Percentiles rank a stretch among this genome's conserved stretches.
Conservation (phyloP, 2,797 vertebrate species). For the Sebastes iracundus region DNA sequence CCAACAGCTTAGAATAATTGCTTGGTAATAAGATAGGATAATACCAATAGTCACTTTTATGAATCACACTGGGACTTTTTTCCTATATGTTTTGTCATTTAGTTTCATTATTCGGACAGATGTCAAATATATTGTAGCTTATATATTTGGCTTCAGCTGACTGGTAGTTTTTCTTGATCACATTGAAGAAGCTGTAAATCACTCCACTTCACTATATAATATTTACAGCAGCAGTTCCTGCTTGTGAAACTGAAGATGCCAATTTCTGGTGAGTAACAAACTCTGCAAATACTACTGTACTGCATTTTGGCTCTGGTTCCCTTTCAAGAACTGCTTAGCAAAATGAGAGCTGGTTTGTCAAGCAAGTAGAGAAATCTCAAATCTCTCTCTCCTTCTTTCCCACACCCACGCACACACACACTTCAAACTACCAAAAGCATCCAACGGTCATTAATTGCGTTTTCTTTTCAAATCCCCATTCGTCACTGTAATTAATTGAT, state of each 20-base stretch:
- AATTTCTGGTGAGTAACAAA: conserved; percentile 57
- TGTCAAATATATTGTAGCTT: conserved; percentile 8
- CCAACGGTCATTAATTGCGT: conserved; percentile 82
- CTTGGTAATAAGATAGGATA: conserved; percentile 44
- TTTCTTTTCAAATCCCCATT: conserved; percentile 84
- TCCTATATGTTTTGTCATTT: conserved; percentile 12
- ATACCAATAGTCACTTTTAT: conserved; percentile 18
- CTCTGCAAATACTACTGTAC: background rate
- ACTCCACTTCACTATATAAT: conserved; percentile 19
- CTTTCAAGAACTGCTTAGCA: conserved; percentile 25
- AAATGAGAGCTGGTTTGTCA: conserved; percentile 28
- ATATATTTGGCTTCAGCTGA: conserved; percentile 43
- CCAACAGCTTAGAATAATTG: conserved; percentile 45
- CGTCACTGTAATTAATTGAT: conserved; percentile 83
- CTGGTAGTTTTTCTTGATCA: conserved; percentile 70
- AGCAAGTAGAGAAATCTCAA: conserved; percentile 44
- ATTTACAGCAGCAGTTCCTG: conserved; percentile 36
- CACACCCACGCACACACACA: background rate
- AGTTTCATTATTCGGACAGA: conserved; percentile 23
- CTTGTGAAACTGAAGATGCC: conserved; percentile 49
- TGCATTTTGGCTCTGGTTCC: conserved; percentile 14
- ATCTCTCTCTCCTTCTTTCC: background rate
- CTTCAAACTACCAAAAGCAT: conserved; percentile 46
- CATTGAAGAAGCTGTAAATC: conserved; percentile 72
- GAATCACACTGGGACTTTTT: conserved; percentile 29